These are phyloP conservation scores for Eupelmus urozonus DNA, from an alignment of 2,888 invertebrate species.

Conservation along the genomic window DNA sequence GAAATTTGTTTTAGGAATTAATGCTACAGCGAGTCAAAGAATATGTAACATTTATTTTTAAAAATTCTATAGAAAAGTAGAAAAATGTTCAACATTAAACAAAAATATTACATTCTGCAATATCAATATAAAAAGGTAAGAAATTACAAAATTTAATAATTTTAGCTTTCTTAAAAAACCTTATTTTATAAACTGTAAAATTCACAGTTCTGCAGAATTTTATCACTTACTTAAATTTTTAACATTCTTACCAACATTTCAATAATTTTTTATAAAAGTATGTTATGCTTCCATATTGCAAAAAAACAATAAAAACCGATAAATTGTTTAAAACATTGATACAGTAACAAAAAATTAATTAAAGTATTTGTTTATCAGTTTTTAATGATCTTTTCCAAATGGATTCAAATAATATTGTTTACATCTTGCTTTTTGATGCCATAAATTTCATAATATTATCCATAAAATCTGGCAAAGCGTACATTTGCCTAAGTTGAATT, in stretches of 20 bases:
- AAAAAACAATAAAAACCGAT: too few species aligned
- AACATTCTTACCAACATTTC: too few species aligned
- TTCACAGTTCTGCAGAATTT: not conserved
- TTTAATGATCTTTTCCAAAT: too few species aligned
- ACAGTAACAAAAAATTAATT: too few species aligned
- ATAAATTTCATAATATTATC: slow-evolving; percentile 81
- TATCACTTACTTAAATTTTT: too few species aligned
- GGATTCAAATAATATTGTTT: slow-evolving; percentile 14
- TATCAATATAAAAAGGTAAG: slow-evolving; percentile 31
- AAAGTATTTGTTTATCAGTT: too few species aligned
- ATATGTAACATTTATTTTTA: slow-evolving; percentile 73
- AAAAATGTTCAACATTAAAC: slow-evolving; percentile 23
- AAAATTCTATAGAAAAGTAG: slow-evolving; percentile 65
- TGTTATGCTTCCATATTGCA: too few species aligned
- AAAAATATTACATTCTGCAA: too few species aligned
- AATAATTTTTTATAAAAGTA: too few species aligned
- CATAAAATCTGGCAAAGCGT: slow-evolving; percentile 83
- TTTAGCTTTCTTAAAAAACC: not conserved
- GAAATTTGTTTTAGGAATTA: slow-evolving; percentile 69
- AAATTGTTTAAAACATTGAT: too few species aligned
- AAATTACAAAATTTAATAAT: not conserved
- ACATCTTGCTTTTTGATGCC: slow-evolving; percentile 66
- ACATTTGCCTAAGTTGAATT: slow-evolving; percentile 81
- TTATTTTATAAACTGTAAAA: not conserved
- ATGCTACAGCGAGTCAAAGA: slow-evolving; percentile 67